These are phyloP conservation scores for Anagrus nilaparvatae DNA, from an alignment of 1,140 invertebrate species.

Conservation along the genomic window DNA sequence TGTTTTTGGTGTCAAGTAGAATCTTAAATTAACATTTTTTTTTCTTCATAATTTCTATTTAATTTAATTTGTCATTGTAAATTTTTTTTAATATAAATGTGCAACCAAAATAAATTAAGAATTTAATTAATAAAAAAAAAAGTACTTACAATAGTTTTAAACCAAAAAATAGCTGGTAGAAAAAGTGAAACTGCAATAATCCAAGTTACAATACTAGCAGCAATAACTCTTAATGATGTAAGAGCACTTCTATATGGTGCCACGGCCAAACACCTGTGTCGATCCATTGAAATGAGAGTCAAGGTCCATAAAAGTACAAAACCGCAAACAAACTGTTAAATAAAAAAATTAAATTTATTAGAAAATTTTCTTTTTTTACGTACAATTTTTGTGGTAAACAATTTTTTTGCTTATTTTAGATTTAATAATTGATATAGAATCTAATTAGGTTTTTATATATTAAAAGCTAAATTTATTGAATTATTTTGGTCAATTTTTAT, in stretches of 20 bases:
- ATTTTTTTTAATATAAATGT: no score
- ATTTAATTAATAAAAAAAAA: no score
- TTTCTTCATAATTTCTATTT: background rate
- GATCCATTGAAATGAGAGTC: constrained; percentile 49
- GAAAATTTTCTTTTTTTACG: no score
- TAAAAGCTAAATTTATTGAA: no score
- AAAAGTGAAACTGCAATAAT: constrained; percentile 40
- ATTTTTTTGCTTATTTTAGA: no score
- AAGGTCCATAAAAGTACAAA: constrained; percentile 52
- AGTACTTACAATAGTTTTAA: constrained; percentile 27
- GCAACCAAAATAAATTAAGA: no score
- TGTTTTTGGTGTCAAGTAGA: background rate
- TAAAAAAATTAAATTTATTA: constrained; percentile 22
- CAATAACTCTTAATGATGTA: constrained; percentile 36
- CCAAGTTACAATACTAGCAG: constrained; percentile 41
- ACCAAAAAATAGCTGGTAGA: constrained; percentile 47
- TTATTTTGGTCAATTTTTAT: no score
- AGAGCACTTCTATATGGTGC: constrained; percentile 47
- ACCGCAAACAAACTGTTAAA: constrained; percentile 47
- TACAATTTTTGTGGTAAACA: no score
- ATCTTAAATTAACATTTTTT: background rate
- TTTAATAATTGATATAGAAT: no score
- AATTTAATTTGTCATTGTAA: background rate
- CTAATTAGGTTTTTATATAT: no score
- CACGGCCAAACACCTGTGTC: constrained; percentile 47